Conservation (phyloP, 2,888 invertebrate genomes). For the Luperina testacea region DNA sequence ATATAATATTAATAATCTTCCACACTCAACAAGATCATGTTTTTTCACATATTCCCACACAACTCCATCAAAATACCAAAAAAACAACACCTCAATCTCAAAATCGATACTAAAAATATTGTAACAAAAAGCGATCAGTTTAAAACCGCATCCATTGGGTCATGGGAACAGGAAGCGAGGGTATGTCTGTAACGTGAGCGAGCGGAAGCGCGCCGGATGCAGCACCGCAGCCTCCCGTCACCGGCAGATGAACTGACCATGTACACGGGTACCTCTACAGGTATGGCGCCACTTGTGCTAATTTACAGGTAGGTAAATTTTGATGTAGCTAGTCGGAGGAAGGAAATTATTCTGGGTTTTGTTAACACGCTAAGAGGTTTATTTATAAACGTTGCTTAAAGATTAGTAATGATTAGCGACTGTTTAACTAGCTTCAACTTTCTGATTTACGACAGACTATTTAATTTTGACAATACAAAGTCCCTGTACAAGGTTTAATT, state of each 20-base stretch:
- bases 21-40: background rate
- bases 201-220: conserved; percentile 80
- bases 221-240: conserved; percentile 78
- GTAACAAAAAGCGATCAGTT: conserved; percentile 54
- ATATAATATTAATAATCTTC: background rate
- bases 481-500: no score
- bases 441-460: no score
- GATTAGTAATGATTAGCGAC: no score
- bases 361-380: no score
- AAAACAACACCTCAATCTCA: conserved; percentile 20
- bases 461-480: no score
- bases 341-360: background rate
- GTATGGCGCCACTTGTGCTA: conserved; percentile 9
- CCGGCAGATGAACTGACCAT: conserved; percentile 36
- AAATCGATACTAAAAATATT: conserved; percentile 47
- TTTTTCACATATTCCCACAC: conserved; percentile 35
- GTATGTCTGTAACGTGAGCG: conserved; percentile 74
- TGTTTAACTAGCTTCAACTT: no score
- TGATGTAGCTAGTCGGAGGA: background rate
- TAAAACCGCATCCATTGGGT: conserved; percentile 61
- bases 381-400: no score
- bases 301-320: conserved; percentile 11
- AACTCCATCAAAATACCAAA: conserved; percentile 3
- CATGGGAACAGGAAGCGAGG: conserved; percentile 80
- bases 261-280: conserved; percentile 19